Conservation (phyloP, 2,888 invertebrate genomes). For the Scaptodrosophila latifasciaeformis region DNA sequence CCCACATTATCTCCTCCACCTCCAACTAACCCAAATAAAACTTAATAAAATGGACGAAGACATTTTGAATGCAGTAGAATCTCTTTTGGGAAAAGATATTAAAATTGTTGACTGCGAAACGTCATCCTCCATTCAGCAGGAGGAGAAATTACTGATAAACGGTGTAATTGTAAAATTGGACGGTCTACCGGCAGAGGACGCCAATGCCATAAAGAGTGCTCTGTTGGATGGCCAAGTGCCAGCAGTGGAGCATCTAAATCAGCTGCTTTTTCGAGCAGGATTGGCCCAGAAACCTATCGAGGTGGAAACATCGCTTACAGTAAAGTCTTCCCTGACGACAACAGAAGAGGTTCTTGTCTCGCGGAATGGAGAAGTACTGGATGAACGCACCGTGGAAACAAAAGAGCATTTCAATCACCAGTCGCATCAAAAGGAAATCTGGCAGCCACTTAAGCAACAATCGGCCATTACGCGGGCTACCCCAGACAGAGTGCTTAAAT, state of each 20-base stretch:
- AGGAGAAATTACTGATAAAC: conserved; percentile 83
- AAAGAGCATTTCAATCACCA: conserved; percentile 84
- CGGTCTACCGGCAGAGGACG: conserved; percentile 82
- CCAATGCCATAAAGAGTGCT: conserved; percentile 81
- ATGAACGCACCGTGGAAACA: conserved; percentile 82
- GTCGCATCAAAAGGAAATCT: conserved; percentile 81
- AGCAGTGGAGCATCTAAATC: conserved; percentile 82
- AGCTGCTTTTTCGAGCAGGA: conserved; percentile 81
- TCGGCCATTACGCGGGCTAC: conserved; percentile 36
- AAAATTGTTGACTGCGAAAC: conserved; percentile 85
- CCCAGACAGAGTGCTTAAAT: conserved; percentile 53
- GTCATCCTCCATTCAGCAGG: conserved; percentile 82
- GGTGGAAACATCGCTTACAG: conserved; percentile 82
- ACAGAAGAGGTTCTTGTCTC: conserved; percentile 83
- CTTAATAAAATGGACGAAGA: conserved; percentile 79
- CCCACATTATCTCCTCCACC: conserved; percentile 2
- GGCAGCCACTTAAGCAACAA: conserved; percentile 76
- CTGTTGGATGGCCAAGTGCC: conserved; percentile 82
- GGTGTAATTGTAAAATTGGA: conserved; percentile 82
- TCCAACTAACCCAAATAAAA: conserved; percentile 52
- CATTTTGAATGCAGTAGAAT: conserved; percentile 84
- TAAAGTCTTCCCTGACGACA: conserved; percentile 82
- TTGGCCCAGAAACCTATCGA: conserved; percentile 81
- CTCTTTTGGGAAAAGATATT: conserved; percentile 82
- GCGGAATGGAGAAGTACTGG: conserved; percentile 81